Evolutionary conservation across 2,888 invertebrate genomes (phyloP), one percentile per base, ranked within the genome.

Genomic region (Trimorus sp.): DNA sequence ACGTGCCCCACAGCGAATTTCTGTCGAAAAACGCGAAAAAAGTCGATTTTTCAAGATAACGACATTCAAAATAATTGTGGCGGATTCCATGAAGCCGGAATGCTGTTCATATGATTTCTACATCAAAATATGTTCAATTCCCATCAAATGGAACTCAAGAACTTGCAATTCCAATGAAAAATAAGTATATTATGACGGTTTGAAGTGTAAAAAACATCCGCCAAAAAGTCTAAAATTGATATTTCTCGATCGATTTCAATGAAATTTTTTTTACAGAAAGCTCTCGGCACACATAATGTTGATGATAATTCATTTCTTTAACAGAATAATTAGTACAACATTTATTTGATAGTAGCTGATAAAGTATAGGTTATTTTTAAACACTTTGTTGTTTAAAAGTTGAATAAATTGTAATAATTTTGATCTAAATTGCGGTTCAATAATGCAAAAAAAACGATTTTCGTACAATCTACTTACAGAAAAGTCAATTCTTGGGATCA

Each of bases 171-270:
- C 45, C 51, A 14, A n/a, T 51, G 15, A 45, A 51, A n/a, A 51
- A 51, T 51, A 51, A 51, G 51, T 1, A 51, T n/a, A 14, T 51
- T 51, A 51, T 51, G 51, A 14, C 51, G 51, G n/a, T 51, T 51
- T 51, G n/a, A 51, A 51, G 3, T 14, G 11, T 51, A 11, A 51
- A 51, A 51, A 51, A 4, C 14, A 7, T 51, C 51, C 14, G 51
- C 14, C 1, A 51, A 51, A 51, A 51, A 51, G 14, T 51, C n/a
- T 14, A 51, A 51, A 51, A 51, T 51, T 51, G 3, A n/a, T 51
- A 51, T 51, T 51, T 51, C 51, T 51, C 51, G 14, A 51, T 14
- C 51, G n/a, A 51, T 51, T 51, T 51, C 51, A 51, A 14, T 51
- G 14, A 51, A 51, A 51, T 51, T 51, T 14, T n/a, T 51, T 51